Evolutionary conservation across 1,140 invertebrate species (phyloP), one percentile per base, ranked within the genome.

Genomic region (Drosophila rhopaloa): DNA sequence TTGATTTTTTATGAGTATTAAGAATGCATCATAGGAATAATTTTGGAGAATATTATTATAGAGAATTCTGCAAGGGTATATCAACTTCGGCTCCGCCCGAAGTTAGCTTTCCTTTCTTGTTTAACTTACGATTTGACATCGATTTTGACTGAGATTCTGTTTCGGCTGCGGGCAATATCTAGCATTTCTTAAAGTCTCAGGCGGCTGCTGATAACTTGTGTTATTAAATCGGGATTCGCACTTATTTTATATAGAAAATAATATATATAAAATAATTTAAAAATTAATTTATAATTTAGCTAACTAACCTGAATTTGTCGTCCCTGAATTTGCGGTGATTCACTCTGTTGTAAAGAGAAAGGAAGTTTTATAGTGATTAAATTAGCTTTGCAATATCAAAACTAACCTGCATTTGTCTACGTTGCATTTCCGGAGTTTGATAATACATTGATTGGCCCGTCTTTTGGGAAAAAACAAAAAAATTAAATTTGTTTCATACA

Each of bases 191-290:
- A 32, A 0, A 6, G 8, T 1, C 6, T 47, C 8, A 0, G 62
- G 68, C 8, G 44, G 29, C 13, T 57, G n/a, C 37, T 61, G 48
- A 9, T 77, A 84, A 13, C 46, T 61, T 0, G 71, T 72, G 3
- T 63, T 38, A 27, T 76, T 51, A 2, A 59, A n/a, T 0, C 48
- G 2, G 1, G 29, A 13, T 2, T 79, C 70, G 3, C 29, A 55
- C 57, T 82, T 24, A 24, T 40, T 35, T 14, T 6, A 35, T 32
- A 9, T 6, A 16, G 0, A 14, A 35, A 29, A 29, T 29, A 9
- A 1, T 0, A 4, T 2, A 2, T 44, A 24, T 24, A 24, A 24
- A 24, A 24, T n/a, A n/a, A n/a, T n/a, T 13, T n/a, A 1, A 9
- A 10, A 8, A 13, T 13, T 4, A 14, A 9, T 5, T 13, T 8